Percentiles rank a stretch among this genome's conserved stretches.
Evolutionary conservation across 2,113 vertebrate genomes (phyloP).

Genomic region (Camelus dromedarius): DNA sequence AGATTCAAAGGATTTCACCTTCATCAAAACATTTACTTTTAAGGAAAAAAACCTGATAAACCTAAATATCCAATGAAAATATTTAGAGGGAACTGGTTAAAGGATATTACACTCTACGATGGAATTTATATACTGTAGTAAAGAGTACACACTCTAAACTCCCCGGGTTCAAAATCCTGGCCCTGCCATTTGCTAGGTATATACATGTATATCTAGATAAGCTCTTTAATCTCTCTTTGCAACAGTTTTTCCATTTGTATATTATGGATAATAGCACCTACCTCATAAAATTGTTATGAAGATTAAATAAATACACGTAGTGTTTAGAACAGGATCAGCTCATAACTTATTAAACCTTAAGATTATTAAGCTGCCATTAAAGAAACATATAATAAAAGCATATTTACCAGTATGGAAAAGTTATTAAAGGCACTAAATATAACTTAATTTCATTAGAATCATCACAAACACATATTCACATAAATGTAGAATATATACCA

Average conservation of each 20-base stretch:
- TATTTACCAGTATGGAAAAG: not conserved
- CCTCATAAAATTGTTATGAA: not conserved
- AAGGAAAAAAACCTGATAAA: not conserved
- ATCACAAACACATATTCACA: not conserved
- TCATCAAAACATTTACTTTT: not conserved
- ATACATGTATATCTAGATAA: not conserved
- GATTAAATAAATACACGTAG: not conserved
- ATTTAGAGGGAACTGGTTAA: not conserved
- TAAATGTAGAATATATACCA: not conserved
- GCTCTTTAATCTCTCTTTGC: not conserved
- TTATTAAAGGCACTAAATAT: constrained; percentile 1
- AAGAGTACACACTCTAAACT: not conserved
- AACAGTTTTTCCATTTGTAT: constrained; percentile 20
- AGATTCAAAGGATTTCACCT: constrained; percentile 32
- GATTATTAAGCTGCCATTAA: not conserved
- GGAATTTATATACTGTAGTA: not conserved
- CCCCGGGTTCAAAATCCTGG: not conserved
- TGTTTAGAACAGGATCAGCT: not conserved
- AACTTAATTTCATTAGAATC: constrained; percentile 30
- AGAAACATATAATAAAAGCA: not conserved
- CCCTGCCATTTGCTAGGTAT: not conserved
- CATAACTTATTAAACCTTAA: not conserved
- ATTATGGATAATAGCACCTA: not conserved
- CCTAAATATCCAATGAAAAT: constrained; percentile 10
- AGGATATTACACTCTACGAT: not conserved